phyloP scores from a whole-genome alignment of 2,888 invertebrate genomes.

The Drosophila borealis region DNA sequence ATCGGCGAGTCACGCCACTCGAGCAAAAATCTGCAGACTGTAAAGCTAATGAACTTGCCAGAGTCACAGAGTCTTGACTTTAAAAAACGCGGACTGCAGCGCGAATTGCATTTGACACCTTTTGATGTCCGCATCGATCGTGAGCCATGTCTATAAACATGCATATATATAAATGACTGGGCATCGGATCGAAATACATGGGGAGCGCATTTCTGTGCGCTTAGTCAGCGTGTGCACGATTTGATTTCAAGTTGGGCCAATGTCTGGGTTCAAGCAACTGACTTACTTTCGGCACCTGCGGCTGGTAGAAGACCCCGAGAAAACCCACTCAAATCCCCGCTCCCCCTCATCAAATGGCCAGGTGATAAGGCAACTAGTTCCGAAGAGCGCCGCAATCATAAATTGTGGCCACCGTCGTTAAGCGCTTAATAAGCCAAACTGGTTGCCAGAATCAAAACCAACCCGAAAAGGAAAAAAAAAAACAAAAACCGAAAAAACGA shows the following conservation, averaged over 20 bases:
- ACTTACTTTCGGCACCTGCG: constrained; percentile 17
- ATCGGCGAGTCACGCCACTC: constrained; percentile 20
- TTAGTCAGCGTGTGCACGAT: constrained; percentile 43
- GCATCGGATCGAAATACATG: constrained; percentile 15
- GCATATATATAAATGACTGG: not conserved
- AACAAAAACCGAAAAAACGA: not conserved
- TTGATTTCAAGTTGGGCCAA: constrained; percentile 1
- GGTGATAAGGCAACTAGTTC: constrained; percentile 68
- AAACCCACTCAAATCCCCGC: constrained; percentile 5
- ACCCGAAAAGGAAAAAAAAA: constrained; percentile 1
- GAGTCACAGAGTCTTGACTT: constrained; percentile 3
- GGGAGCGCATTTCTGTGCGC: constrained; percentile 39
- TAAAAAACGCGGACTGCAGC: constrained; percentile 31
- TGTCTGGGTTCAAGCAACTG: constrained; percentile 24
- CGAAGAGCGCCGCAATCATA: constrained; percentile 43
- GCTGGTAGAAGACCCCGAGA: not conserved
- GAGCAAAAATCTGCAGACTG: constrained; percentile 18
- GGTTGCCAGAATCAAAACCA: constrained; percentile 30
- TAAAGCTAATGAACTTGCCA: constrained; percentile 54
- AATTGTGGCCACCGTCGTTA: constrained; percentile 51
- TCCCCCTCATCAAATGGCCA: constrained; percentile 27
- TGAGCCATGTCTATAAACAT: constrained; percentile 3
- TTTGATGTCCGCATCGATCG: constrained; percentile 7
- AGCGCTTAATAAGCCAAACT: constrained; percentile 53
- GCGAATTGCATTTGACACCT: constrained; percentile 44